Base-by-base conservation (phyloP, 1,140 invertebrate genomes). In the Campodea augens region DNA sequence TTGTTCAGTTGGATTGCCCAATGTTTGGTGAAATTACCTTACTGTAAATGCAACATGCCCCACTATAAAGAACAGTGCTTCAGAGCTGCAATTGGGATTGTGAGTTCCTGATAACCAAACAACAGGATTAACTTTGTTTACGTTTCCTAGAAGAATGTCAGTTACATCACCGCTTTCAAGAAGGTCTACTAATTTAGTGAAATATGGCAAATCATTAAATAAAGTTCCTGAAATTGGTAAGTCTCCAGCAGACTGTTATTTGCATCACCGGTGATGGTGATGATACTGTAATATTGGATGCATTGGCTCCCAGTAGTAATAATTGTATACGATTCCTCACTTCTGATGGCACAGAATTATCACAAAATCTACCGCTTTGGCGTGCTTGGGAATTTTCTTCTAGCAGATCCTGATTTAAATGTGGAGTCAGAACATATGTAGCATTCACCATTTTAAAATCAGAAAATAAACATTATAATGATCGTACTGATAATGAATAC, bases 311-410 rank as follows among this genome's bases (percentile, higher is more conserved):
- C 15, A 32, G 27, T 10, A 32, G 7, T 15, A 32, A 32, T 10
- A 32, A 15, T 7, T n/a, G 27, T n/a, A 32, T 10, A 15, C 27
- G 27, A 15, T 32, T 32, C 27, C 15, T 32, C 7, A 32, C 7
- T 32, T 32, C 27, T 32, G 27, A 10, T 32, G 27, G 27, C 15
- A 32, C 7, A 7, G 27, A 15, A 15, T 32, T 7, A 15, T 32
- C 27, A 32, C 15, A 32, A 32, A 32, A 32, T 10, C 27, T 10
- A 32, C 38, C 45, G n/a, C 15, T 48, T 7, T 47, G 5, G 15
- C 32, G 25, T n/a, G 21, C 3, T n/a, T n/a, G n/a, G n/a, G n/a
- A n/a, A n/a, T n/a, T n/a, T n/a, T n/a, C n/a, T n/a, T n/a, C n/a
- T n/a, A n/a, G n/a, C n/a, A n/a, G n/a, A n/a, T n/a, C n/a, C n/a